Conservation (phyloP, 2,113 vertebrate genomes). For the Eubucco bourcierii region DNA sequence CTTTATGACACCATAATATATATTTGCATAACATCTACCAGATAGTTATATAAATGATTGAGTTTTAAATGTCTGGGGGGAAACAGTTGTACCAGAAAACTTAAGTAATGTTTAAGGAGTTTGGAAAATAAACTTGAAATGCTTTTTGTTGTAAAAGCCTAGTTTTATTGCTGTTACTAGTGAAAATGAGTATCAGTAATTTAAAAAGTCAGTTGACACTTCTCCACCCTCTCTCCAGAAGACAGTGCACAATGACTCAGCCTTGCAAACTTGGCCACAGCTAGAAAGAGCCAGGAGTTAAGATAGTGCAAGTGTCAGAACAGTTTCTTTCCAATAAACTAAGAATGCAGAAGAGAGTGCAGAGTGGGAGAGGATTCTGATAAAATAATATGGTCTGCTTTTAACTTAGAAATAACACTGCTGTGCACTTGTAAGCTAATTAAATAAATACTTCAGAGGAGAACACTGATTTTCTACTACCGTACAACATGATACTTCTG, state of each 20-base stretch:
- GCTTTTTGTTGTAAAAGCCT: background rate
- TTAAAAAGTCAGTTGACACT: background rate
- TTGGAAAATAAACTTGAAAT: background rate
- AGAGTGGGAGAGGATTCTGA: background rate
- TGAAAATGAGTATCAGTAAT: background rate
- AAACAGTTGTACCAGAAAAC: background rate
- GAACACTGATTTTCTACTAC: background rate
- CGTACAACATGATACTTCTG: background rate
- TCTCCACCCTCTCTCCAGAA: background rate
- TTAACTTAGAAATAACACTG: background rate
- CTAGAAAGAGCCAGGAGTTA: background rate
- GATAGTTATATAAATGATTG: background rate
- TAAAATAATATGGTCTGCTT: background rate
- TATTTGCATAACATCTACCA: background rate
- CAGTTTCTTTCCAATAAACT: background rate
- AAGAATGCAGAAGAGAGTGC: background rate
- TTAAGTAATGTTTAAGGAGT: background rate
- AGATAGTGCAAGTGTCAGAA: background rate
- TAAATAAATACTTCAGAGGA: background rate
- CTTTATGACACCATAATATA: background rate
- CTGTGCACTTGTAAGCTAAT: background rate
- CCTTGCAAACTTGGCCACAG: background rate
- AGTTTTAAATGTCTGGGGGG: background rate
- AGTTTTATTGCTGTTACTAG: background rate
- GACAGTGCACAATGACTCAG: background rate